Evolutionary conservation across 1,140 invertebrate species (phyloP).

Genomic region (Sinella curviseta): DNA sequence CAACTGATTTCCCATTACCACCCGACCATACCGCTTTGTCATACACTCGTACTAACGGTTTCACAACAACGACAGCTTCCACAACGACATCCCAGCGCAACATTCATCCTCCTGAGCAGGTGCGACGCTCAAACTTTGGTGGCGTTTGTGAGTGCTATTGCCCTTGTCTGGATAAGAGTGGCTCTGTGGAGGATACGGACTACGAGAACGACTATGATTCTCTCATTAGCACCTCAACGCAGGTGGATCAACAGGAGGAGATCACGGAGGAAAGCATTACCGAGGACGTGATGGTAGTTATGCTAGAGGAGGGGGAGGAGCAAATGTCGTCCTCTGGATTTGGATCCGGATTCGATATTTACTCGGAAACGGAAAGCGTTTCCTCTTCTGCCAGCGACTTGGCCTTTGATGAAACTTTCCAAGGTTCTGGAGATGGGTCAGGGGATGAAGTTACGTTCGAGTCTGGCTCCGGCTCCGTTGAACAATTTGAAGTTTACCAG

Average conservation of each 20-base stretch:
- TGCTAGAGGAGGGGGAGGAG: neutral
- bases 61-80: too few relatives aligned
- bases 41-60: too few relatives aligned
- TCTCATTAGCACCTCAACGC: too few relatives aligned
- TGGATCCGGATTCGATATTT: neutral
- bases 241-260: too few relatives aligned
- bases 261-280: neutral
- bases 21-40: too few relatives aligned
- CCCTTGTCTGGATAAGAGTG: conserved; percentile 59
- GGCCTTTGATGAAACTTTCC: neutral
- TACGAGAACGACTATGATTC: conserved; percentile 26
- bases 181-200: conserved; percentile 9
- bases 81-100: too few relatives aligned
- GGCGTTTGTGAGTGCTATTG: conserved; percentile 69
- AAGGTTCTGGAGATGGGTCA: neutral
- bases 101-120: too few relatives aligned
- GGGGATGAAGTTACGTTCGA: neutral
- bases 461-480: neutral
- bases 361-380: neutral
- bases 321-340: neutral
- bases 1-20: too few relatives aligned
- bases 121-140: too few relatives aligned
- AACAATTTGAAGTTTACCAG: neutral
- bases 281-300: neutral
- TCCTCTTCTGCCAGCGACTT: too few relatives aligned